These are phyloP conservation scores for Oreochromis niloticus DNA, from an alignment of 2,113 vertebrate genomes.

Conservation along the genomic window DNA sequence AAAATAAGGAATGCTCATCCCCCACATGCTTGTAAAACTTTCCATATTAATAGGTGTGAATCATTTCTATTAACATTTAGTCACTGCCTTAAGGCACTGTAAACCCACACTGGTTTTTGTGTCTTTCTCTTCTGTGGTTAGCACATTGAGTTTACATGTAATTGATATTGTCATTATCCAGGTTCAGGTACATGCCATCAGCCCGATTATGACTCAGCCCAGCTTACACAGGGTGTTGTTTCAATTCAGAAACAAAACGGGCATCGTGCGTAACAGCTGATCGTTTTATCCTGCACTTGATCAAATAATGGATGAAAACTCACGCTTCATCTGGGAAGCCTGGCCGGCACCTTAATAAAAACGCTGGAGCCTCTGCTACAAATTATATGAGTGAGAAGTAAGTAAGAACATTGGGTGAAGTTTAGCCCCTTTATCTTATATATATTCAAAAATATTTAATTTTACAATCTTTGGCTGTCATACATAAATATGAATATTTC, in stretches of 20 bases:
- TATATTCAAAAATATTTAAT: neutral
- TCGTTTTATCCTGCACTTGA: neutral
- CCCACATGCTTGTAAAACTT: neutral
- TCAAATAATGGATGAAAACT: neutral
- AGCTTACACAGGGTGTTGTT: neutral
- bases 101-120: neutral
- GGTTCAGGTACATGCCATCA: neutral
- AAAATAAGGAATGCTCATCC: neutral
- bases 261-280: neutral
- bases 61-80: neutral
- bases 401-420: neutral
- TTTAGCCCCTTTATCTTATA: neutral
- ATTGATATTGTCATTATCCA: neutral
- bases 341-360: neutral
- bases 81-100: neutral
- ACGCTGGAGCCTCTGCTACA: neutral
- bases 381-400: neutral
- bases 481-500: neutral
- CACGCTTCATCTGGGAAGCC: neutral
- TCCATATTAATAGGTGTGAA: neutral
- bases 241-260: neutral
- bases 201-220: neutral
- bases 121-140: neutral
- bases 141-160: neutral
- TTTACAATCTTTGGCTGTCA: neutral